These are phyloP conservation scores for Rhimphoctona megacephalus DNA, from an alignment of 2,888 invertebrate genomes.

Conservation along the genomic window DNA sequence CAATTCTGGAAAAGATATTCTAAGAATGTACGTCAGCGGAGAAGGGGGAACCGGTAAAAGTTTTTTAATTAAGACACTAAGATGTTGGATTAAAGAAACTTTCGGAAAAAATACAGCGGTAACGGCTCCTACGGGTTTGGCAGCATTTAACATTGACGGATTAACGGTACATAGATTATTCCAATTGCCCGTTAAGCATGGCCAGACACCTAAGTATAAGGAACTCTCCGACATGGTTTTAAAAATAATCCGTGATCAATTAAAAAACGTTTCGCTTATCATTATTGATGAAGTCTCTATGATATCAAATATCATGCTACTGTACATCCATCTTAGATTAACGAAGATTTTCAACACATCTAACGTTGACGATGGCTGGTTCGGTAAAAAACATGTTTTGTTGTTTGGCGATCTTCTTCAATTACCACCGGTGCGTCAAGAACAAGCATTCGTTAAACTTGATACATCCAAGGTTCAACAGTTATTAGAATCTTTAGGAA, in stretches of 20 bases:
- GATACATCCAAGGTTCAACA: constrained; percentile 70
- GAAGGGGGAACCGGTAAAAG: constrained; percentile 38
- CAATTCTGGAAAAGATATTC: constrained; percentile 52
- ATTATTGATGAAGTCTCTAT: constrained; percentile 61
- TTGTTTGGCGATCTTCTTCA: constrained; percentile 60
- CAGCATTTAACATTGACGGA: constrained; percentile 21
- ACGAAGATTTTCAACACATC: no score
- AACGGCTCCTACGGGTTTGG: constrained; percentile 56
- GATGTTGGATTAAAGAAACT: constrained; percentile 35
- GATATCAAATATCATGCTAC: constrained; percentile 53
- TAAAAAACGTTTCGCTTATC: constrained; percentile 41
- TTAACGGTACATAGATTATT: constrained; percentile 47
- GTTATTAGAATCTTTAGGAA: constrained; percentile 69
- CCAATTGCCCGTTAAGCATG: constrained; percentile 40
- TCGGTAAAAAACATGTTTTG: no score
- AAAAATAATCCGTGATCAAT: constrained; percentile 45
- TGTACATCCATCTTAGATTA: no score
- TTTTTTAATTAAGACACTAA: no score
- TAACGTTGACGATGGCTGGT: no score
- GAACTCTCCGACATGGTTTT: constrained; percentile 51
- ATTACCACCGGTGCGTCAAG: constrained; percentile 77
- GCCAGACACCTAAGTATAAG: constrained; percentile 46
- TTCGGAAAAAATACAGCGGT: constrained; percentile 29
- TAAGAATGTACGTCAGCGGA: constrained; percentile 40
- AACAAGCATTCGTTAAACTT: constrained; percentile 75